phyloP scores from a whole-genome alignment of 92 coral and sea anemone genomes.

The Micromussa lordhowensis region DNA sequence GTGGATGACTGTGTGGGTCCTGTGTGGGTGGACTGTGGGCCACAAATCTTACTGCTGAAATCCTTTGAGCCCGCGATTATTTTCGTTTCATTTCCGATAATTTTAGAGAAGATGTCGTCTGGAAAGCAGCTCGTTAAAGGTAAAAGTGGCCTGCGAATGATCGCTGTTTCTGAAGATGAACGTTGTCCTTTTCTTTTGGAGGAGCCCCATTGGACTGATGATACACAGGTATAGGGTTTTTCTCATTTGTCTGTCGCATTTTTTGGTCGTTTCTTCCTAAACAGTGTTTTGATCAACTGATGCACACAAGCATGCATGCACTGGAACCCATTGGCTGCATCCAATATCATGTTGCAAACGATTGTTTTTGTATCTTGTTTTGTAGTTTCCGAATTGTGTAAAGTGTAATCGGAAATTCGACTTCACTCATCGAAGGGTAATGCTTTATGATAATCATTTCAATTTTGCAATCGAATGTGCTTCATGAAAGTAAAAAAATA shows the following conservation, averaged over 20 bases:
- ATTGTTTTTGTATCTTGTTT: slow-evolving; percentile 16
- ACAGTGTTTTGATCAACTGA: neutral
- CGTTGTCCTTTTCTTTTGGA: slow-evolving; percentile 94
- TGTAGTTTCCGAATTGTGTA: slow-evolving; percentile 92
- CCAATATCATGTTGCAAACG: neutral
- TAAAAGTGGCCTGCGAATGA: slow-evolving; percentile 97
- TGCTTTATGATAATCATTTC: neutral
- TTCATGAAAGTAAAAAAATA: neutral
- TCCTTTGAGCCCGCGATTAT: slow-evolving; percentile 50
- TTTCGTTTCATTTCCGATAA: neutral
- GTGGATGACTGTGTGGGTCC: too few relatives aligned
- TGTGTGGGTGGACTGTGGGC: neutral
- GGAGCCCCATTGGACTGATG: slow-evolving; percentile 97
- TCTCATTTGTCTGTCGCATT: neutral
- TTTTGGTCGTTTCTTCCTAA: neutral
- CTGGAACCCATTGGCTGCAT: neutral
- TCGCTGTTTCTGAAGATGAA: slow-evolving; percentile 81
- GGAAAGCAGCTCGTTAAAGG: slow-evolving; percentile 91
- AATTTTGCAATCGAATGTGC: neutral
- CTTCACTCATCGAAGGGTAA: slow-evolving; percentile 97
- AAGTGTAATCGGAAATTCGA: slow-evolving; percentile 93
- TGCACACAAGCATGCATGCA: neutral
- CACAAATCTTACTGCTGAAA: neutral
- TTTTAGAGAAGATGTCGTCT: slow-evolving; percentile 79
- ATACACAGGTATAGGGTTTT: slow-evolving; percentile 75